Evolutionary conservation across 2,113 vertebrate genomes (phyloP).

Genomic region (Mungos mungo): DNA sequence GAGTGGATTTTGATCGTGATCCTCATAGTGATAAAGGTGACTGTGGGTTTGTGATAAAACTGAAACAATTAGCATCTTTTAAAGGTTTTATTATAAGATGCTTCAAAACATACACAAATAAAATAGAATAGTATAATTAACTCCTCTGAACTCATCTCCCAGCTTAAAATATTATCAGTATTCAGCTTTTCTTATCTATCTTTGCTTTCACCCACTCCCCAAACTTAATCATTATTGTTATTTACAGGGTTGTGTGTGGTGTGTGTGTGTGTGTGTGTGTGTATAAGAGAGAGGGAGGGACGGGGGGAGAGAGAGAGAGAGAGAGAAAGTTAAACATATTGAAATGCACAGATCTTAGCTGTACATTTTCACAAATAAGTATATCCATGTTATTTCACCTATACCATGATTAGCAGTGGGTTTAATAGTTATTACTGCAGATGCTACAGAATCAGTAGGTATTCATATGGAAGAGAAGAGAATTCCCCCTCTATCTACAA

Average conservation of each 20-base stretch:
- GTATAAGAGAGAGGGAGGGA: too few relatives aligned
- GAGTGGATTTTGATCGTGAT: slow-evolving; percentile 24
- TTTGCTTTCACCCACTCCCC: background rate
- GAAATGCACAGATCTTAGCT: background rate
- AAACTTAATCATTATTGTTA: background rate
- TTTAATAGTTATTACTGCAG: background rate
- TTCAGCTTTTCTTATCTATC: background rate
- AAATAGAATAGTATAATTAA: slow-evolving; percentile 3
- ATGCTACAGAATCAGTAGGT: background rate
- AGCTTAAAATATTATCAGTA: background rate
- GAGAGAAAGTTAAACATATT: background rate
- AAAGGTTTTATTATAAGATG: background rate
- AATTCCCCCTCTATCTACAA: background rate
- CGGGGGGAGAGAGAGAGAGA: too few relatives aligned
- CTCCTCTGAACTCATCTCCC: background rate
- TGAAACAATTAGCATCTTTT: background rate
- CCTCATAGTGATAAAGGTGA: background rate
- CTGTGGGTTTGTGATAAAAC: background rate
- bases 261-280: background rate
- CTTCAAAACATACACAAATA: background rate
- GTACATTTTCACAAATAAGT: background rate
- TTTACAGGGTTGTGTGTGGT: background rate
- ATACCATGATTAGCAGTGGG: background rate
- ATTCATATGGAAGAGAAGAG: background rate
- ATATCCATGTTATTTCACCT: background rate